Evolutionary conservation across 2,113 vertebrate species (phyloP).

Genomic region (Amphiprion percula): DNA sequence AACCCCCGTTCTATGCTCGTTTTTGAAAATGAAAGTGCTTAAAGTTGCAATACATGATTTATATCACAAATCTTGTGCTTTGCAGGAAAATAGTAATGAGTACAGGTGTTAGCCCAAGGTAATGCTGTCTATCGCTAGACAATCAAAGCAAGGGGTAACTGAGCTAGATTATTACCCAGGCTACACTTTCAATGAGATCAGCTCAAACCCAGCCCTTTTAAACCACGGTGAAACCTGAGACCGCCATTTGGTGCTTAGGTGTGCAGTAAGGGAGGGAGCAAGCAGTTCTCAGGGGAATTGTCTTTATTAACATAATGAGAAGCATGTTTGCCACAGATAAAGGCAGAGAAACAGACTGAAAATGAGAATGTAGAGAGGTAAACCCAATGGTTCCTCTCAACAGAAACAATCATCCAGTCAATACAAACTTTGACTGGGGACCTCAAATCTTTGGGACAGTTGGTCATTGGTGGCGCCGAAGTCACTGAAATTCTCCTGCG

Average conservation of each 20-base stretch:
- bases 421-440: conserved; percentile 37
- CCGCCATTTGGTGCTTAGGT: conserved; percentile 39
- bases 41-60: not conserved
- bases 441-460: conserved; percentile 24
- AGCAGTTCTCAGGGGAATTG: not conserved
- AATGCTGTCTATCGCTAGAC: conserved; percentile 8
- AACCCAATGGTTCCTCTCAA: conserved; percentile 13
- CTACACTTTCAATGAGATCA: conserved; percentile 19
- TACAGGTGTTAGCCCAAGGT: not conserved
- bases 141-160: not conserved
- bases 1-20: not conserved
- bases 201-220: conserved; percentile 15
- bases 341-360: conserved; percentile 9
- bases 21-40: not conserved
- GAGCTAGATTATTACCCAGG: not conserved
- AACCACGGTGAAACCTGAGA: conserved; percentile 38
- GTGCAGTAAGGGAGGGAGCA: not conserved
- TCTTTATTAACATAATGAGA: conserved; percentile 38
- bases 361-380: conserved; percentile 39
- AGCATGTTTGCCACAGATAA: conserved; percentile 28
- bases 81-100: not conserved
- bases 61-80: not conserved
- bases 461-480: conserved; percentile 9
- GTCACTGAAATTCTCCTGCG: conserved; percentile 14
- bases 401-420: conserved; percentile 27